phyloP scores from a whole-genome alignment of 2,797 vertebrate genomes.

The Syngnathus rostellatus region DNA sequence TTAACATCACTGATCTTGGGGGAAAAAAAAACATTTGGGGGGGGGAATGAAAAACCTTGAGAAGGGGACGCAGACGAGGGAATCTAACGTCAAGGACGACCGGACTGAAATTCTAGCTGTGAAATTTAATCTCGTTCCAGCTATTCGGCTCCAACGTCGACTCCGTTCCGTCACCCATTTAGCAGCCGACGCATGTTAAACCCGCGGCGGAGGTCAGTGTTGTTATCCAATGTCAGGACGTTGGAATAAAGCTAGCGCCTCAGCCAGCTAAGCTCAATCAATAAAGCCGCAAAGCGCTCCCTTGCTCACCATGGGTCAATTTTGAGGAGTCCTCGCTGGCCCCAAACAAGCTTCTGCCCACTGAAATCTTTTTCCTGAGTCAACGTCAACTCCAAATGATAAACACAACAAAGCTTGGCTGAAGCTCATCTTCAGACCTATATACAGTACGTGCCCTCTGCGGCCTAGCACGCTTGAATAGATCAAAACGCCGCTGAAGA shows the following conservation, averaged over 20 bases:
- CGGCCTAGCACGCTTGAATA: conserved; percentile 29
- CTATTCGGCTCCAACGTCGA: background rate
- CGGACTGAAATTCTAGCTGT: background rate
- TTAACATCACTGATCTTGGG: no score
- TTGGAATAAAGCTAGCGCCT: background rate
- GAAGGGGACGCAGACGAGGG: no score
- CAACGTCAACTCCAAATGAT: conserved; percentile 16
- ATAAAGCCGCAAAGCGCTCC: background rate
- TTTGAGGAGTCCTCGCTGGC: conserved; percentile 19
- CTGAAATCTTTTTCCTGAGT: conserved; percentile 16
- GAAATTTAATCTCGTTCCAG: background rate
- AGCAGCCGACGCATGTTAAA: background rate
- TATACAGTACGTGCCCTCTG: conserved; percentile 19
- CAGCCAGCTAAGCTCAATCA: background rate
- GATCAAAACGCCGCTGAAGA: background rate
- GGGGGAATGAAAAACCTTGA: no score
- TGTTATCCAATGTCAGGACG: background rate
- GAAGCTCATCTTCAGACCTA: conserved; percentile 14
- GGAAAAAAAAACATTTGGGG: no score
- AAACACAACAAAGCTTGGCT: conserved; percentile 10
- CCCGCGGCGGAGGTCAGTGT: background rate
- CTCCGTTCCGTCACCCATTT: background rate
- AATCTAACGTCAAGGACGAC: no score
- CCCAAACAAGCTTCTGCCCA: conserved; percentile 17
- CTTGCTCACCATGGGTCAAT: conserved; percentile 1